phyloP scores from a whole-genome alignment of 2,888 invertebrate species.

The Lymantria monacha region DNA sequence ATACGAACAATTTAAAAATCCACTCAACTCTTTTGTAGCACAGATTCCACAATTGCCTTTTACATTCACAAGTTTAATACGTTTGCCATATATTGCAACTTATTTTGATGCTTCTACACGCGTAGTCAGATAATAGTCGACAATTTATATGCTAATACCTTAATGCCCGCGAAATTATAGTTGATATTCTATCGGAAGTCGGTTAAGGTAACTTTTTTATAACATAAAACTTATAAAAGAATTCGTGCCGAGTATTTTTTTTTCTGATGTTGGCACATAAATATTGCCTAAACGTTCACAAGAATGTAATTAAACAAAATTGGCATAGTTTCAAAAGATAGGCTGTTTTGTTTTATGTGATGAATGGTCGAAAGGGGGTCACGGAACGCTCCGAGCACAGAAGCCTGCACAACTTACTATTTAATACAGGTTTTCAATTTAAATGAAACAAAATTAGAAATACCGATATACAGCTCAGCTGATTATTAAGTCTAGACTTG shows the following conservation, averaged over 20 bases:
- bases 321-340: constrained; percentile 30
- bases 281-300: constrained; percentile 26
- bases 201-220: constrained; percentile 40
- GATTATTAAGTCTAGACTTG: too few relatives aligned
- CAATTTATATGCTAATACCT: constrained; percentile 46
- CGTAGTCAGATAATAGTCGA: constrained; percentile 35
- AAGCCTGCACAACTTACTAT: neutral
- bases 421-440: neutral
- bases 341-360: constrained; percentile 9
- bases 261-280: constrained; percentile 31
- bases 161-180: constrained; percentile 46
- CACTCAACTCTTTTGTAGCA: constrained; percentile 8
- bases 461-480: too few relatives aligned
- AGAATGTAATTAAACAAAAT: constrained; percentile 23
- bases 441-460: neutral
- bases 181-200: constrained; percentile 34
- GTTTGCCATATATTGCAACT: constrained; percentile 17
- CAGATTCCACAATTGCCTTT: constrained; percentile 3
- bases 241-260: constrained; percentile 13
- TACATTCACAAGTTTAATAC: constrained; percentile 12
- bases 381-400: constrained; percentile 10
- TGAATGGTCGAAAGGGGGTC: constrained; percentile 12
- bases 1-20: neutral
- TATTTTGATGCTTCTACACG: constrained; percentile 26
- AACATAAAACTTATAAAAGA: constrained; percentile 15